Evolutionary conservation across 2,113 vertebrate genomes (phyloP), one percentile per base, ranked within the genome.

Genomic region (Pipra filicauda): DNA sequence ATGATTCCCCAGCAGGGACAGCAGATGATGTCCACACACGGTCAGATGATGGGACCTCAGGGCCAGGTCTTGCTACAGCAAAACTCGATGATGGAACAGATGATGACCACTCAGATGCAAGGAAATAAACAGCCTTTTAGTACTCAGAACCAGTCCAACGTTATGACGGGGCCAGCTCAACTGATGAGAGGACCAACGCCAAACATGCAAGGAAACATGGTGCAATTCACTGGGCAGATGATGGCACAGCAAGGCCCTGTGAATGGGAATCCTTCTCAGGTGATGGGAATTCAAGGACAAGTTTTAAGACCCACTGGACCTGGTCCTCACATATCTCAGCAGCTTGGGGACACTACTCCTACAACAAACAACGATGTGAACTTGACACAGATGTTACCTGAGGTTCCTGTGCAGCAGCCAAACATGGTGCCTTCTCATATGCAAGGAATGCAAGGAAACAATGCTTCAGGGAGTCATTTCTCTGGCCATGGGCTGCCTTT

Each of bases 41-140:
- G 98, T 97, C 99, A 99, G 98, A 98, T 99, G 98, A 98, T 99
- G 98, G 98, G 98, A 97, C 98, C 98, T 96, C 99, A 98, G 97
- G 98, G 98, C 85, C 99, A 99, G 97, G 98, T 99, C 95, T 98
- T 99, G 97, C 97, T 99, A 33, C 99, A 99, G 78, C 99, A 99
- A 93, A 99, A 99, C 89, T 98, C 98, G 5, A 98, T 99, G 98
- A 99, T 99, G 98, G 99, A 99, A 72, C 99, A 99, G 97, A 99
- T 99, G 98, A 99, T 99, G 98, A 99, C 98, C 97, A 98, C 98
- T 97, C 99, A 99, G 96, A 99, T 99, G 97, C 99, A 99, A 97
- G 99, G 98, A 91, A 99, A 98, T 97, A 99, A 99, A 93, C 99
- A 99, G 87, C 97, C 98, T 44, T 99, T 99, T 97, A 98, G 95